phyloP scores from a whole-genome alignment of 2,113 vertebrate species.

The Myotis brandtii region DNA sequence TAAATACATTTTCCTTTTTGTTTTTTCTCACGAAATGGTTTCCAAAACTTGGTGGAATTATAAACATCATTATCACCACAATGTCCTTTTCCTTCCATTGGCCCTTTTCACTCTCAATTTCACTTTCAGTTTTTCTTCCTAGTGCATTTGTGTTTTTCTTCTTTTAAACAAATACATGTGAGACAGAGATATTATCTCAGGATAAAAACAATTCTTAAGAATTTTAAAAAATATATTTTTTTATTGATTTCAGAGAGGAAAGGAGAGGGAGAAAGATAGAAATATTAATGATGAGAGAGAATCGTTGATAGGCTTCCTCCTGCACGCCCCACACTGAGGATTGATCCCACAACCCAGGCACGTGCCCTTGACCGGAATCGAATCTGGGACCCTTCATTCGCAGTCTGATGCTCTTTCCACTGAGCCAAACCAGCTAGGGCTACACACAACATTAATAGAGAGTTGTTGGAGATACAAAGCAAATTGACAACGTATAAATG shows the following conservation, averaged over 20 bases:
- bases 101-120: not conserved
- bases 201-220: constrained; percentile 25
- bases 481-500: not conserved
- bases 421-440: too few species aligned
- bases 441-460: not conserved
- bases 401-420: too few species aligned
- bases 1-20: not conserved
- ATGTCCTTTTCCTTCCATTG: not conserved
- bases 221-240: not conserved
- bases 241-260: too few species aligned
- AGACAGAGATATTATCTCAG: not conserved
- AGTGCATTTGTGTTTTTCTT: constrained; percentile 24
- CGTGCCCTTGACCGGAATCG: too few species aligned
- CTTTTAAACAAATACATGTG: constrained; percentile 1
- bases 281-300: too few species aligned
- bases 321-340: too few species aligned
- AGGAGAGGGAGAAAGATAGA: too few species aligned
- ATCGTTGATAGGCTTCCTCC: too few species aligned
- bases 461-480: not conserved
- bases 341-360: too few species aligned
- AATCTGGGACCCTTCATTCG: too few species aligned
- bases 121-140: not conserved
- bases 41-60: not conserved
- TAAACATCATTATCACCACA: not conserved
- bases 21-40: not conserved